phyloP scores from a whole-genome alignment of 2,888 invertebrate species.

The Alviniconcha strummeri region DNA sequence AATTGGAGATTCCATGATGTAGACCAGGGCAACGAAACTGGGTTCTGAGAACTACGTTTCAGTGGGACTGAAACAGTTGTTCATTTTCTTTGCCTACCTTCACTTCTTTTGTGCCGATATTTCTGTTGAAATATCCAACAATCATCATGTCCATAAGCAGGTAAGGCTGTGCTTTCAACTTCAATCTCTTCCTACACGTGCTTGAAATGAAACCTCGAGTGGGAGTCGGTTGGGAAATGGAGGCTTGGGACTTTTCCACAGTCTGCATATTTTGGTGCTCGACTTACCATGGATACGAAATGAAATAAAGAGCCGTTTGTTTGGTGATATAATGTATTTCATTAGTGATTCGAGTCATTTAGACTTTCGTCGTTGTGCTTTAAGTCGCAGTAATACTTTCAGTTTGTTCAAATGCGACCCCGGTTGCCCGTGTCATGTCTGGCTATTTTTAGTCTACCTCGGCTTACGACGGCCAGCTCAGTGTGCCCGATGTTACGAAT shows the following conservation, averaged over 20 bases:
- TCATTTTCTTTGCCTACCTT: background rate
- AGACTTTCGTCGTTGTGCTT: too few relatives aligned
- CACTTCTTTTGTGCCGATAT: conserved; percentile 6
- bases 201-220: too few relatives aligned
- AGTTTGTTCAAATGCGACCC: background rate
- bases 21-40: conserved; percentile 8
- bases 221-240: conserved; percentile 21
- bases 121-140: background rate
- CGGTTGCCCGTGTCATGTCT: conserved; percentile 14
- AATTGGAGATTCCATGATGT: conserved; percentile 23
- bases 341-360: too few relatives aligned
- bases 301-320: too few relatives aligned
- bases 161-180: background rate
- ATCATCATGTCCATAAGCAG: conserved; percentile 15
- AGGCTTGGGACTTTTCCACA: background rate
- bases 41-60: conserved; percentile 19
- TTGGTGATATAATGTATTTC: too few relatives aligned
- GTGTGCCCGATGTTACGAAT: conserved; percentile 8
- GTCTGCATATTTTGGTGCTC: too few relatives aligned
- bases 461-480: conserved; percentile 5
- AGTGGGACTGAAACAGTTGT: conserved; percentile 21
- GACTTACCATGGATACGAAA: too few relatives aligned
- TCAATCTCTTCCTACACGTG: too few relatives aligned
- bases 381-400: too few relatives aligned
- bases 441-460: conserved; percentile 25